Conservation (phyloP, 1,140 invertebrate genomes). For the Drosophila pseudoananassae region DNA sequence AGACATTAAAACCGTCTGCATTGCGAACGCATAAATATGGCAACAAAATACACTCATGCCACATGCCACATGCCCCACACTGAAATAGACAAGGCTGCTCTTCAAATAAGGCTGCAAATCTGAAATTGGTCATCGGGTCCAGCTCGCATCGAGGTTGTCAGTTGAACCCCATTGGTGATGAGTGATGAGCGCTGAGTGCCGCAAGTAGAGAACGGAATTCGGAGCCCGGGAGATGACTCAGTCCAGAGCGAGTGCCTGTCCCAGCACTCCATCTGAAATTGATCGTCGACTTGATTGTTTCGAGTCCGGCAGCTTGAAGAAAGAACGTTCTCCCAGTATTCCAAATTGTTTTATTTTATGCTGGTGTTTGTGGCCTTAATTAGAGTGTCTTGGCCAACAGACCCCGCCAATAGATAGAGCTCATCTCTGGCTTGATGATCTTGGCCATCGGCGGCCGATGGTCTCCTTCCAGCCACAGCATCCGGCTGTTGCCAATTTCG, state of each 20-base stretch:
- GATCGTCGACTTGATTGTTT: neutral
- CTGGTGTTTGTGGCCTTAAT: too few species aligned
- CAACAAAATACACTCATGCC: constrained; percentile 45
- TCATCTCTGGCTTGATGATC: constrained; percentile 37
- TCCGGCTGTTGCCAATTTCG: constrained; percentile 76
- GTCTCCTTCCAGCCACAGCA: constrained; percentile 65
- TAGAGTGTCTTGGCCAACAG: neutral
- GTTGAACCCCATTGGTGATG: constrained; percentile 33
- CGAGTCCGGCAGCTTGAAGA: too few species aligned
- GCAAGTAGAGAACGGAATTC: constrained; percentile 17
- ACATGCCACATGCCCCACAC: too few species aligned
- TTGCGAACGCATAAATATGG: constrained; percentile 75
- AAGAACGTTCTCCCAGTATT: too few species aligned
- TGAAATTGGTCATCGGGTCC: constrained; percentile 47
- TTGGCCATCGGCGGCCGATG: constrained; percentile 23
- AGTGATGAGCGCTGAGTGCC: constrained; percentile 25
- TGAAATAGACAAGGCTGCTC: constrained; percentile 4
- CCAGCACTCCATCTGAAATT: neutral
- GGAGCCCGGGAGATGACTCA: constrained; percentile 26
- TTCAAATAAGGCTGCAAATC: constrained; percentile 48
- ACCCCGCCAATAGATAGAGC: neutral
- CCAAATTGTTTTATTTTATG: too few species aligned
- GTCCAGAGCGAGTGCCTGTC: neutral
- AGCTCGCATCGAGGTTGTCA: constrained; percentile 34
- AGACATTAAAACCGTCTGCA: constrained; percentile 78